A percentile compares a stretch with the other conserved stretches of the same genome.
phyloP scores from a whole-genome alignment of 2,797 vertebrate species.

The Paedocypris micromegethes region DNA sequence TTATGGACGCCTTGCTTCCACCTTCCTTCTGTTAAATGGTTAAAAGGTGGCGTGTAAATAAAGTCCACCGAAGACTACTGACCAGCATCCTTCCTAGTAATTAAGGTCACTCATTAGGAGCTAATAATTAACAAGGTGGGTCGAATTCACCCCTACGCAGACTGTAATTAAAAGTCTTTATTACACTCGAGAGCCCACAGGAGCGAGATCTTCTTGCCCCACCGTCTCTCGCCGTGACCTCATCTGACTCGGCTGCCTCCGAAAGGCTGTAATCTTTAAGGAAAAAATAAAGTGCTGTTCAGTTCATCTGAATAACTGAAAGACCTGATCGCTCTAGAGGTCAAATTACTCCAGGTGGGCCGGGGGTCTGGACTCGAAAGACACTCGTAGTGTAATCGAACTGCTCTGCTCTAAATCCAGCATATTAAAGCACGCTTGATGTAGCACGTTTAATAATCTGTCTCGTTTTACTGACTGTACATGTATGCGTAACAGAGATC shows the following conservation, averaged over 20 bases:
- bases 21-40: constrained; percentile 1
- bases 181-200: constrained; percentile 24
- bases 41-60: constrained; percentile 17
- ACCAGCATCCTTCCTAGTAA: constrained; percentile 21
- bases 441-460: no score
- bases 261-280: constrained; percentile 8
- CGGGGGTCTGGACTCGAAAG: neutral
- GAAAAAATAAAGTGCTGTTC: constrained; percentile 2
- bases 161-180: constrained; percentile 31
- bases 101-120: constrained; percentile 31
- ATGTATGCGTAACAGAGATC: no score
- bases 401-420: neutral
- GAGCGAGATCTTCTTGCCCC: constrained; percentile 12
- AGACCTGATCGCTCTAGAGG: neutral
- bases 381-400: neutral
- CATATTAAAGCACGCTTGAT: constrained; percentile 9
- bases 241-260: constrained; percentile 6
- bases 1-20: neutral
- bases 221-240: constrained; percentile 17
- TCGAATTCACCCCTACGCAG: constrained; percentile 3
- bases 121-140: constrained; percentile 26
- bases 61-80: constrained; percentile 5
- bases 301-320: constrained; percentile 23
- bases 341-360: constrained; percentile 7
- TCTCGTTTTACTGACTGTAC: no score